phyloP scores from a whole-genome alignment of 2,797 vertebrate genomes.

The Sitta carolinensis region DNA sequence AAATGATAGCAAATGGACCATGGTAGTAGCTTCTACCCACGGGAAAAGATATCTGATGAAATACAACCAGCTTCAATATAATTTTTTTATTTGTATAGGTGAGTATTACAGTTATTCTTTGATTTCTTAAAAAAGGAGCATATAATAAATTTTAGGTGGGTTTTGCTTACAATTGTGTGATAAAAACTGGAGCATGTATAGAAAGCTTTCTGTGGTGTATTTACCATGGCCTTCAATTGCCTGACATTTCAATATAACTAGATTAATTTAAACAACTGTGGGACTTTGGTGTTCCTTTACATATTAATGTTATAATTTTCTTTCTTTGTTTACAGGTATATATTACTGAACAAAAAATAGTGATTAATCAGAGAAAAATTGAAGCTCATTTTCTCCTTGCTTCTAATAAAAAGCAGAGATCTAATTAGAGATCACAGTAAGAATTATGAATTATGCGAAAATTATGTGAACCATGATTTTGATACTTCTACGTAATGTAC shows the following conservation, averaged over 20 bases:
- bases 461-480: background rate
- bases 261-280: slow-evolving; percentile 5
- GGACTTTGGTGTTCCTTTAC: background rate
- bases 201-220: background rate
- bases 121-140: background rate
- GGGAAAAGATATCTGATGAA: background rate
- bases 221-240: background rate
- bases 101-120: background rate
- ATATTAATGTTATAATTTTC: background rate
- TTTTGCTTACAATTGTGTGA: background rate
- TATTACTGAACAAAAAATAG: background rate
- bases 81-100: background rate
- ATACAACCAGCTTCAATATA: background rate
- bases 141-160: background rate
- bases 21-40: background rate
- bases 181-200: background rate
- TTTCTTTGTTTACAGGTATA: background rate
- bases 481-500: background rate
- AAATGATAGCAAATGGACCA: background rate
- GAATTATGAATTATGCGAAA: background rate
- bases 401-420: background rate
- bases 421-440: background rate
- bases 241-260: background rate
- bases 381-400: background rate
- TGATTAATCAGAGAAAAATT: background rate